Percentiles rank a stretch among this genome's conserved stretches.
Conservation (phyloP, 2,888 invertebrate genomes). For the Nomada goodeniana region DNA sequence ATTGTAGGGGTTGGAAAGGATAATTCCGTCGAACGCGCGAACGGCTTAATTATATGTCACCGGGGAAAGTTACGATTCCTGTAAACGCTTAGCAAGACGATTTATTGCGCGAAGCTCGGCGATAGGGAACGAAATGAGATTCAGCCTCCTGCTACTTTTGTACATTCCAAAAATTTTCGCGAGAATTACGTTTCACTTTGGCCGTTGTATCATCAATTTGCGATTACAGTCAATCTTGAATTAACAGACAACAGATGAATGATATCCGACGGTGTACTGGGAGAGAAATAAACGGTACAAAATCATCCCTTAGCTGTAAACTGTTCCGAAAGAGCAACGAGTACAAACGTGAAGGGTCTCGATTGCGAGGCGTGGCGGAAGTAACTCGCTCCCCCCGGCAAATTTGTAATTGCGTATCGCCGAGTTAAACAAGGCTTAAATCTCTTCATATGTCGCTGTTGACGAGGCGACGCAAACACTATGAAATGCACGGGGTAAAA, state of each 20-base stretch:
- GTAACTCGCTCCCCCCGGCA: slow-evolving; percentile 31
- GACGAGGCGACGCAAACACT: slow-evolving; percentile 69
- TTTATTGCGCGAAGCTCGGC: neutral
- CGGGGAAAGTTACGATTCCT: too few species aligned
- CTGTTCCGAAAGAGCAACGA: neutral
- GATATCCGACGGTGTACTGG: too few species aligned
- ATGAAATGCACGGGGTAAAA: slow-evolving; percentile 62
- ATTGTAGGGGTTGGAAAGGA: neutral
- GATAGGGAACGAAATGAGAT: too few species aligned
- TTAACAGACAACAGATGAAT: too few species aligned
- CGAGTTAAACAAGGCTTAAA: slow-evolving; percentile 68
- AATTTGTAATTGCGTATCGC: slow-evolving; percentile 68
- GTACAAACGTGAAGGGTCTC: neutral
- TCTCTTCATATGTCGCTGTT: slow-evolving; percentile 66
- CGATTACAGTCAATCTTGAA: too few species aligned
- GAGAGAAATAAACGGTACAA: too few species aligned
- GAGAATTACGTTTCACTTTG: neutral
- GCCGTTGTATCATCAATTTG: too few species aligned
- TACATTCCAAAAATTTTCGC: neutral
- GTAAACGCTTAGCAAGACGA: neutral
- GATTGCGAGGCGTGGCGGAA: neutral
- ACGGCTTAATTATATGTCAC: neutral
- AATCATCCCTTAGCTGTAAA: neutral
- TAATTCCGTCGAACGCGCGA: slow-evolving; percentile 4
- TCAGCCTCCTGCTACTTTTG: too few species aligned